These are phyloP conservation scores for Prionace glauca DNA, from an alignment of 2,797 vertebrate genomes.

Conservation along the genomic window DNA sequence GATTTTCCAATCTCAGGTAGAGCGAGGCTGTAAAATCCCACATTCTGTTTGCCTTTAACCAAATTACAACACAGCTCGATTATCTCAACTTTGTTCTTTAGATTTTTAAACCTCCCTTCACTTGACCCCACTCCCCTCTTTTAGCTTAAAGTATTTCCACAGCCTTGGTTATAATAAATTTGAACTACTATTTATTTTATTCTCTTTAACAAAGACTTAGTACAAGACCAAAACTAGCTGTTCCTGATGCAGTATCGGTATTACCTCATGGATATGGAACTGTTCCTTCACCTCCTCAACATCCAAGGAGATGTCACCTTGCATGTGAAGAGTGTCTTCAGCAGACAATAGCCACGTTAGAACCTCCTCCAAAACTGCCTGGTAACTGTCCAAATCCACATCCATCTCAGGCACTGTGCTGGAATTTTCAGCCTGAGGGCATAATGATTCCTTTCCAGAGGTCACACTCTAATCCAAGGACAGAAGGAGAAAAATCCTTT, in stretches of 20 bases:
- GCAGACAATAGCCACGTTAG: slow-evolving; percentile 93
- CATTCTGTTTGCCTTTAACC: neutral
- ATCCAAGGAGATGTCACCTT: slow-evolving; percentile 84
- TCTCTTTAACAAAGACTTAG: neutral
- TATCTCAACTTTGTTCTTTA: neutral
- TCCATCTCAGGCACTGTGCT: slow-evolving; percentile 70
- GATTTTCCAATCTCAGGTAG: too few relatives aligned
- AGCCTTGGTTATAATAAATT: neutral
- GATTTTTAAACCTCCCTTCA: neutral
- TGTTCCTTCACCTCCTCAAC: slow-evolving; percentile 97
- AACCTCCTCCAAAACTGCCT: slow-evolving; percentile 89
- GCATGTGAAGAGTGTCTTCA: slow-evolving; percentile 80
- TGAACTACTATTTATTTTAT: neutral
- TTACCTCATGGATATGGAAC: slow-evolving; percentile 90
- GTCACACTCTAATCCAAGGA: slow-evolving; percentile 48
- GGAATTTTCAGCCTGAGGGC: slow-evolving; percentile 63
- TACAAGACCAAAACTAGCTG: neutral
- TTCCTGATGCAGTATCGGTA: neutral
- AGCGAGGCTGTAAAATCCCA: too few relatives aligned
- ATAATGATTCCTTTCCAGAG: slow-evolving; percentile 53
- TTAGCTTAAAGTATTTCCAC: neutral
- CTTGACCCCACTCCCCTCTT: neutral
- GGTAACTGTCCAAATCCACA: slow-evolving; percentile 86
- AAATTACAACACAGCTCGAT: neutral
- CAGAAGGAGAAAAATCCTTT: slow-evolving; percentile 34